phyloP scores from a whole-genome alignment of 2,797 vertebrate species.

The Scolopax bukidnonensis region DNA sequence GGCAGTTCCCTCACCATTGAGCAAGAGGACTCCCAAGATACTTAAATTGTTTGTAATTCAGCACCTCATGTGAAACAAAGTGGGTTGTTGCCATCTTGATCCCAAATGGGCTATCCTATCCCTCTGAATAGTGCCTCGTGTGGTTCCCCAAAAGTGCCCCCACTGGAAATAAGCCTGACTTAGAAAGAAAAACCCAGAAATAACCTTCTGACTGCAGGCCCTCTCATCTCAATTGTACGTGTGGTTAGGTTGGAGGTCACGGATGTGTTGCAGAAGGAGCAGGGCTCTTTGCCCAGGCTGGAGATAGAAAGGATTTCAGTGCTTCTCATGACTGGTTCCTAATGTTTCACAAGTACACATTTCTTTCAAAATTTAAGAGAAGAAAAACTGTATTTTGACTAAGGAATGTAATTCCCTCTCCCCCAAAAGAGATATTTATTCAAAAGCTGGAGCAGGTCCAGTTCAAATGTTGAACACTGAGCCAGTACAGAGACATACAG shows the following conservation, averaged over 20 bases:
- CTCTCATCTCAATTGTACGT: neutral
- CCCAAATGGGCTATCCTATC: neutral
- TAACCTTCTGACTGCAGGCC: neutral
- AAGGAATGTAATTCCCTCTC: constrained; percentile 57
- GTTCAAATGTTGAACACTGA: constrained; percentile 28
- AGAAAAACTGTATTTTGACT: constrained; percentile 47
- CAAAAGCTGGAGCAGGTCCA: constrained; percentile 47
- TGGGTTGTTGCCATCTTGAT: neutral
- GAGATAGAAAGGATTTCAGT: neutral
- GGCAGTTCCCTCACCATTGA: neutral
- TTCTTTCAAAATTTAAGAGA: constrained; percentile 44
- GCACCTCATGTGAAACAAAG: neutral
- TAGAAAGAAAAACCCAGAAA: neutral
- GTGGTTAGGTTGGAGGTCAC: neutral
- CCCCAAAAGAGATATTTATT: constrained; percentile 66
- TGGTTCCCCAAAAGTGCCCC: neutral
- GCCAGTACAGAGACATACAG: constrained; percentile 2
- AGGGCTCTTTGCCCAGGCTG: neutral
- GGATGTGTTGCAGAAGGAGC: neutral
- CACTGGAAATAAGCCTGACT: neutral
- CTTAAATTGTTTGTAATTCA: neutral
- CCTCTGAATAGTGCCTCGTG: neutral
- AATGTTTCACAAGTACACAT: neutral
- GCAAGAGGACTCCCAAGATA: neutral
- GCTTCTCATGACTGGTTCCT: constrained; percentile 2